Conservation (phyloP, 2,113 vertebrate species). For the Hippoglossus stenolepis region DNA sequence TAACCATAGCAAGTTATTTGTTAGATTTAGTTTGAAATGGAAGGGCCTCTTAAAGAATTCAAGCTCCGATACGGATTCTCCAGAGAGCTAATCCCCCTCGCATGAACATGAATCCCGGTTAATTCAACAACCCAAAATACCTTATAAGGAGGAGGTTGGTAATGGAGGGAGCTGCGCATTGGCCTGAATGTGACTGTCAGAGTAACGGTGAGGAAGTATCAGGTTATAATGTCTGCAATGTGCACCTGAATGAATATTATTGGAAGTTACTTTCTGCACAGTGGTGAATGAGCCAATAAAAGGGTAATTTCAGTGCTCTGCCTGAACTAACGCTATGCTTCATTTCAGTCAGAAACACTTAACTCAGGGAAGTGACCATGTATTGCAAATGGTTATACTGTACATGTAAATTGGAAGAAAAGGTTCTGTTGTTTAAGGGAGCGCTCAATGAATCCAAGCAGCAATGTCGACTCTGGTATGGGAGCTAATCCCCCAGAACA, state of each 20-base stretch:
- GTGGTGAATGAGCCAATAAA: neutral
- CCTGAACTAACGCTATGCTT: neutral
- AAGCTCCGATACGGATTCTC: neutral
- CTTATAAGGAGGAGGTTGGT: neutral
- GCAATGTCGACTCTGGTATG: neutral
- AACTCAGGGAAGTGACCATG: constrained; percentile 2
- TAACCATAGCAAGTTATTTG: neutral
- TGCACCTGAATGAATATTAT: neutral
- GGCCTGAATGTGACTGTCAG: neutral
- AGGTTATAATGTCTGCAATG: neutral
- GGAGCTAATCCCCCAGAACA: neutral
- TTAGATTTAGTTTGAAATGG: neutral
- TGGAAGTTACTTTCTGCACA: neutral
- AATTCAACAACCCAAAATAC: neutral
- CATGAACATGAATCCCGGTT: neutral
- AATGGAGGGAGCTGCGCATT: neutral
- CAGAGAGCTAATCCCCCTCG: neutral
- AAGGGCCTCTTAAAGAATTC: neutral
- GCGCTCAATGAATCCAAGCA: neutral
- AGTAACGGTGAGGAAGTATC: neutral
- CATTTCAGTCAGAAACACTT: constrained; percentile 4
- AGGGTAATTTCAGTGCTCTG: neutral
- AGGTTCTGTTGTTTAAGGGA: neutral
- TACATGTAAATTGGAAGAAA: neutral
- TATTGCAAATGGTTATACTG: neutral